Conservation (phyloP, 37 sponge, comb jelly and placozoan genomes). For the Diacarnus erythraeanus region DNA sequence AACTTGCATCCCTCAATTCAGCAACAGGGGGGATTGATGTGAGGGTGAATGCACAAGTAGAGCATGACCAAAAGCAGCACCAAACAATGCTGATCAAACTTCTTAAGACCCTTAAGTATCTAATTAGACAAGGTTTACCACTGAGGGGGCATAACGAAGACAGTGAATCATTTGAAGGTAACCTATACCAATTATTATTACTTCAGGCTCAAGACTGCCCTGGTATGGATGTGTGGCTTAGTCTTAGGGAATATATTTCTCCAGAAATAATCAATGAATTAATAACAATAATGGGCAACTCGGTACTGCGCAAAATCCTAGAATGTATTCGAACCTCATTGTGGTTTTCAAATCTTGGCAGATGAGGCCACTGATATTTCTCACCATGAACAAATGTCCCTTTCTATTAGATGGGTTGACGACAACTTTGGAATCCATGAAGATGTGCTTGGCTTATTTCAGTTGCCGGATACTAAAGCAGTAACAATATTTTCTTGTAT, state of each 20-base stretch:
- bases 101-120: too few relatives aligned
- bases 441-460: conserved; percentile 17
- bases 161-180: not conserved
- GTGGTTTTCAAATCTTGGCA: conserved; percentile 8
- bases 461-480: conserved; percentile 27
- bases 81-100: not conserved
- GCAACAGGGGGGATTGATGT: too few relatives aligned
- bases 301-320: not conserved
- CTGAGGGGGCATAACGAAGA: too few relatives aligned
- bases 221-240: conserved; percentile 21
- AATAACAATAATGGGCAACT: conserved; percentile 1
- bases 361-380: too few relatives aligned
- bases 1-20: too few relatives aligned
- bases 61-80: not conserved
- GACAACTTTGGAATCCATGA: conserved; percentile 22
- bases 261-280: conserved; percentile 46
- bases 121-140: too few relatives aligned
- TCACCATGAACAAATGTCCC: too few relatives aligned
- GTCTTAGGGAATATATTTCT: conserved; percentile 21
- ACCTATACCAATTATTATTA: not conserved
- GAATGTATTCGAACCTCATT: not conserved
- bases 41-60: too few relatives aligned
- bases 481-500: conserved; percentile 13
- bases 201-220: not conserved
- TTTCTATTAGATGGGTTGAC: conserved; percentile 51